These are phyloP conservation scores for Cephus pygmeus DNA, from an alignment of 2,888 invertebrate species.

Conservation along the genomic window DNA sequence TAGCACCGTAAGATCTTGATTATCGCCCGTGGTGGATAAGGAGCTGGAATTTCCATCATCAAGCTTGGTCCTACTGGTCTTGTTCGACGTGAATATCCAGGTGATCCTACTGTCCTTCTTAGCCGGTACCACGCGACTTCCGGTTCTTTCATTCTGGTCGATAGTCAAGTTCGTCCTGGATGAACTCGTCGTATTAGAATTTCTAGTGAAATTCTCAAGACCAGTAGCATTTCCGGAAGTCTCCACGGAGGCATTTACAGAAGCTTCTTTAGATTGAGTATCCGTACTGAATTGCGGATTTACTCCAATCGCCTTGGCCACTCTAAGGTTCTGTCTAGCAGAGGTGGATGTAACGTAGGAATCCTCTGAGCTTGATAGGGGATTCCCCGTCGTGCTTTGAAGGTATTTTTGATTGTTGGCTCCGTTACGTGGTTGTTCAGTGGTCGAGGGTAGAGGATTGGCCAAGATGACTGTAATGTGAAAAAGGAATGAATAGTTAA, in stretches of 20 bases:
- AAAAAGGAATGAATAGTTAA: not conserved
- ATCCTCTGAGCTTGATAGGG: too few relatives aligned
- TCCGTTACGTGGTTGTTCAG: slow-evolving; percentile 32
- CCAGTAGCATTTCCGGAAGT: slow-evolving; percentile 7
- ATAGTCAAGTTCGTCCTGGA: too few relatives aligned
- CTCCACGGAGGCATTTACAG: slow-evolving; percentile 30
- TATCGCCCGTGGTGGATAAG: slow-evolving; percentile 28
- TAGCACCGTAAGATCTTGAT: slow-evolving; percentile 43
- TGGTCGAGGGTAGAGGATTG: slow-evolving; percentile 49
- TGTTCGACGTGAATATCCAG: slow-evolving; percentile 48
- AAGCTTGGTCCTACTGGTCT: slow-evolving; percentile 36
- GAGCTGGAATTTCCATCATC: slow-evolving; percentile 29
- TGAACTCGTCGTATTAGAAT: too few relatives aligned
- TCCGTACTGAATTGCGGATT: slow-evolving; percentile 26
- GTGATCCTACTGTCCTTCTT: slow-evolving; percentile 52
- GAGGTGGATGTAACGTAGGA: not conserved
- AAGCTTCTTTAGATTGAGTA: too few relatives aligned
- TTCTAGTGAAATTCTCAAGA: not conserved
- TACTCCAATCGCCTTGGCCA: slow-evolving; percentile 53
- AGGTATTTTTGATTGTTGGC: not conserved
- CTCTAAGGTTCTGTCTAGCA: slow-evolving; percentile 36
- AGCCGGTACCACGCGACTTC: too few relatives aligned
- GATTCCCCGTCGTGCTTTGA: slow-evolving; percentile 5
- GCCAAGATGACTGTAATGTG: slow-evolving; percentile 41
- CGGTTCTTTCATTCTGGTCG: too few relatives aligned